These are phyloP conservation scores for Muscicapa comitata DNA, from an alignment of 2,797 vertebrate species.

Conservation along the genomic window DNA sequence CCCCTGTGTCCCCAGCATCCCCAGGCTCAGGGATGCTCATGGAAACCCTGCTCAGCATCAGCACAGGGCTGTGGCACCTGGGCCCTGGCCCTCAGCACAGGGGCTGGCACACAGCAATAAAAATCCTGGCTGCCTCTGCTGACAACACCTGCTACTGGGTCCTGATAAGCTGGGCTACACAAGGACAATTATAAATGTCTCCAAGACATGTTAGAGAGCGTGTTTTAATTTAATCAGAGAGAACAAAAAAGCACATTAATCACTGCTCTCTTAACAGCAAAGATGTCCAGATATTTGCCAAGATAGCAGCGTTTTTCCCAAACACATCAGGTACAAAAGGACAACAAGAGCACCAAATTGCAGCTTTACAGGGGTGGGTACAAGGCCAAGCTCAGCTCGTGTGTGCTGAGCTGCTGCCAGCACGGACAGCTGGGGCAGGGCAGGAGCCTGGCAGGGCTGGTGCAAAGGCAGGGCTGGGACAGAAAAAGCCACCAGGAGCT, in stretches of 20 bases:
- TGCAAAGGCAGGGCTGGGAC: no score
- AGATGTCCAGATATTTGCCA: slow-evolving; percentile 59
- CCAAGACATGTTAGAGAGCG: slow-evolving; percentile 52
- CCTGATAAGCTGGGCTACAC: slow-evolving; percentile 56
- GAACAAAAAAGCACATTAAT: slow-evolving; percentile 65
- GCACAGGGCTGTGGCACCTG: neutral
- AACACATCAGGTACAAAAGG: slow-evolving; percentile 33
- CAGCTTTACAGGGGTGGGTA: slow-evolving; percentile 16
- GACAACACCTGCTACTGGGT: slow-evolving; percentile 43
- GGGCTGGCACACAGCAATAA: slow-evolving; percentile 1
- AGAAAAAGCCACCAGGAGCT: neutral
- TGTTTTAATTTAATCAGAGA: slow-evolving; percentile 60
- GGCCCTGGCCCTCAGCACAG: slow-evolving; percentile 29
- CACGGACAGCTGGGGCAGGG: neutral
- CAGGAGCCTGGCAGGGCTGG: neutral
- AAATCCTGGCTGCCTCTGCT: slow-evolving; percentile 38
- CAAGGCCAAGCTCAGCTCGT: slow-evolving; percentile 34
- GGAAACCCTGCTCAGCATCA: neutral
- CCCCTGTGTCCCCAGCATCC: neutral
- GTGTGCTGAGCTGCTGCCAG: slow-evolving; percentile 6
- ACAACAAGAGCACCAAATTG: slow-evolving; percentile 32
- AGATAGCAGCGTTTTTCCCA: slow-evolving; percentile 13
- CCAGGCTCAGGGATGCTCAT: rapidly evolving
- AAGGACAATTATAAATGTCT: slow-evolving; percentile 63
- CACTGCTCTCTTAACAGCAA: slow-evolving; percentile 51